These are phyloP conservation scores for Aphodius sticticus DNA, from an alignment of 2,888 invertebrate species.

Conservation along the genomic window DNA sequence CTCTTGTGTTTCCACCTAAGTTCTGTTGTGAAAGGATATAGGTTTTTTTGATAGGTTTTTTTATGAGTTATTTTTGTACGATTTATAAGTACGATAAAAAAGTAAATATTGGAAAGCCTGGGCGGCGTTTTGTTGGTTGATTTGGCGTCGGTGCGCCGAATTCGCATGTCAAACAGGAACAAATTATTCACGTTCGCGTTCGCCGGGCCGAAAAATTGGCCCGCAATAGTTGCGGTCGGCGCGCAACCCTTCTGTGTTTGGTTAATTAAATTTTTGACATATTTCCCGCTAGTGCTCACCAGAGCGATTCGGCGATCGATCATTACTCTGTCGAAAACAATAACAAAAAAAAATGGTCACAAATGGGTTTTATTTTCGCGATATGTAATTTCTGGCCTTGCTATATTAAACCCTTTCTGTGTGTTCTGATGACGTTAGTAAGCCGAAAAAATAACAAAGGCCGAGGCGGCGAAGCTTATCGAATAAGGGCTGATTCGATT, in stretches of 20 bases:
- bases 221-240: neutral
- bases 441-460: neutral
- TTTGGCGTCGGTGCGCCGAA: neutral
- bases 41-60: too few species aligned
- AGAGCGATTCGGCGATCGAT: neutral
- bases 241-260: neutral
- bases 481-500: neutral
- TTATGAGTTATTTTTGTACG: too few species aligned
- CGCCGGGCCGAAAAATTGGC: neutral
- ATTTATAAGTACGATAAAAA: too few species aligned
- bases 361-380: neutral
- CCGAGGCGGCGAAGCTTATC: neutral
- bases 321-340: neutral
- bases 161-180: neutral
- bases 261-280: conserved; percentile 4
- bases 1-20: too few species aligned
- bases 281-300: neutral
- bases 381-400: too few species aligned
- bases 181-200: neutral
- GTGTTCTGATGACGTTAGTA: neutral
- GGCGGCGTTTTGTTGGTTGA: too few species aligned
- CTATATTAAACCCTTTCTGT: neutral
- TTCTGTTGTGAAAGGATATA: too few species aligned
- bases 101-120: too few species aligned
- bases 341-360: neutral